Evolutionary conservation across 2,888 invertebrate species (phyloP), one percentile per base, ranked within the genome.

Genomic region (Ceraclea dissimilis): DNA sequence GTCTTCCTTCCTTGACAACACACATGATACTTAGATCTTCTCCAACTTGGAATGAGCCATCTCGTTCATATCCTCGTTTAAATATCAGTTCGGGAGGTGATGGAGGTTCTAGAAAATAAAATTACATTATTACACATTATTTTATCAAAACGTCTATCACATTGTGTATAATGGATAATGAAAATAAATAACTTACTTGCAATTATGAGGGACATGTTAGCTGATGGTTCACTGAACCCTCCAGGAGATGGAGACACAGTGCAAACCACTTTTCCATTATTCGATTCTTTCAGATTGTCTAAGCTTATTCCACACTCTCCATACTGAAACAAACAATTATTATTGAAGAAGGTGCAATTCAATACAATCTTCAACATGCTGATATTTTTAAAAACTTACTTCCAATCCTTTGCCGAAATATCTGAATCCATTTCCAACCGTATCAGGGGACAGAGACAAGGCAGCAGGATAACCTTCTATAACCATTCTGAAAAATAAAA

Each of bases 231-330:
- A 10, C 74, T 71, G 51, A 71, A 69, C 31, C 81, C 81, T 0
- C 76, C 74, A 0, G 83, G 77, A 0, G 84, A 86, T 54, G 83
- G 78, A 0, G 84, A 85, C 53, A 89, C 68, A 33, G 76, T 75
- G 67, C 90, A 90, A 50, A 79, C 80, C 63, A 88, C 80, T 63
- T 79, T 75, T 0, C 90, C 90, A 67, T 90, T 86, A 71, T 86
- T 80, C 47, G 73, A 75, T 50, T 85, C 84, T 59, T 74, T 77
- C 16, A 88, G 81, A 55, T 75, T 75, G 58, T 78, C 74, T 60
- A 90, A 84, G 56, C 71, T 76, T 2, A 85, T 83, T 1, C 90
- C 90, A 65, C 90, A 90, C 63, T 89, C 82, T 0, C 90, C 89
- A 1, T 70, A 68, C 66, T 80, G 73, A 1, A 79, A 6, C 43